Conservation (phyloP, 2,888 invertebrate genomes). For the Drosophila melanocephala region DNA sequence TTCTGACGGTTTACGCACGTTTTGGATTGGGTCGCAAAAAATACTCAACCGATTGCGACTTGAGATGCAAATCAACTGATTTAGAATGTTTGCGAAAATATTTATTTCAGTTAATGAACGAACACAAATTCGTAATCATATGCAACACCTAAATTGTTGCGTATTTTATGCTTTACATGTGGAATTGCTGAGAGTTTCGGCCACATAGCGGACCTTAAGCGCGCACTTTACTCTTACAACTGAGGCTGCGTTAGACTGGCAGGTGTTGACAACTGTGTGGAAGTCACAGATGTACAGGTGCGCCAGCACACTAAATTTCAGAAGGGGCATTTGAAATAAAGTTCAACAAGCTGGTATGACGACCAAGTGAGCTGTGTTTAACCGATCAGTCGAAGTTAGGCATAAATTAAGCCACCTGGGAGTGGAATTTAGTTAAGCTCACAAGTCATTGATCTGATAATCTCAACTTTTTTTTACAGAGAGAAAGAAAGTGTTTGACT, state of each 20-base stretch:
- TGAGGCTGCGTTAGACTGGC: conserved; percentile 37
- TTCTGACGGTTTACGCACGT: conserved; percentile 21
- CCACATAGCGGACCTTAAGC: conserved; percentile 33
- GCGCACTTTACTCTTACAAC: conserved; percentile 48
- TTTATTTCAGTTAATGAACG: conserved; percentile 32
- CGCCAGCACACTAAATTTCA: conserved; percentile 32
- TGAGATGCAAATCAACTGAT: conserved; percentile 65
- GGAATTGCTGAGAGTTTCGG: conserved; percentile 42
- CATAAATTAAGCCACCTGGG: conserved; percentile 41
- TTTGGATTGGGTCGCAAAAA: conserved; percentile 3
- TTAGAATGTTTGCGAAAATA: conserved; percentile 53
- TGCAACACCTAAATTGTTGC: conserved; percentile 51
- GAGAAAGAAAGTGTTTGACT: neutral
- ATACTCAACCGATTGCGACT: conserved; percentile 61
- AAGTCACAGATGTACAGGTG: conserved; percentile 53
- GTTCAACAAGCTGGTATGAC: conserved; percentile 41
- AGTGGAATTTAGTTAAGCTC: conserved; percentile 11
- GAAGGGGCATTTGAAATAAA: conserved; percentile 44
- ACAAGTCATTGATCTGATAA: conserved; percentile 17
- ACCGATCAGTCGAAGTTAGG: conserved; percentile 23
- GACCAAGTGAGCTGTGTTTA: conserved; percentile 30
- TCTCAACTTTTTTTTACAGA: neutral
- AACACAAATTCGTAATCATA: conserved; percentile 49
- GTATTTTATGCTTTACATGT: conserved; percentile 48
- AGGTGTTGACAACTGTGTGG: conserved; percentile 41